Base-by-base conservation (phyloP, 2,113 vertebrate species). In the Vulpes ferrilata region DNA sequence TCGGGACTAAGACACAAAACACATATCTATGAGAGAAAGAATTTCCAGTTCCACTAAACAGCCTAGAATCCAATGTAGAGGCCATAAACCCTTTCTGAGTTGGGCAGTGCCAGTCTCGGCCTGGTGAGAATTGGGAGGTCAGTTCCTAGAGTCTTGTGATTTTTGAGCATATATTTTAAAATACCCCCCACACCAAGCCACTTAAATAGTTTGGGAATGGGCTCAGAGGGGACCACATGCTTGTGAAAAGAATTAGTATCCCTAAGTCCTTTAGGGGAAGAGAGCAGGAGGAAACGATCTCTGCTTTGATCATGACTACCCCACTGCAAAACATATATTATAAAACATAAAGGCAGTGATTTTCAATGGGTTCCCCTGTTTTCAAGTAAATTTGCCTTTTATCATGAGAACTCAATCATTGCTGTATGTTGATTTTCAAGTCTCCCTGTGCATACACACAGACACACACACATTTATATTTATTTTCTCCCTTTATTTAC, bases 301-400 rank as follows among this genome's bases (percentile, higher is more conserved):
- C n/a, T 25, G 25, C 32, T 55, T 73, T 79, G 74, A 90, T 53
- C 30, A 13, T 20, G 64, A 69, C 53, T 82, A 84, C 38, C 32
- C 32, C 55, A 59, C 53, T 81, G 10, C 27, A 51, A 69, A 92
- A 79, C 43, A 55, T 80, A 35, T 64, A 80, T 82, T 88, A n/a
- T 67, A 32, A 69, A 57, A 78, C 53, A 27, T 74, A 96, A 76
- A 88, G 92, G 38, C 9, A 35, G 27, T 19, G 2, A 55, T 0
- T 62, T 89, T 82, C 0, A 0, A 55, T 25, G 43, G 1, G 1
- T 82, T 98, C 0, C 0, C 0, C 32, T 93, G 32, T 92, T 94
- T 98, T 93, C 92, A 82, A 38, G 32, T 93, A 79, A 85, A 91
- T 71, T 13, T 93, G 0, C 64, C 27, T 86, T 89, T 9, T 1